Conservation (phyloP, 1,140 invertebrate species). For the Philaenus spumarius region DNA sequence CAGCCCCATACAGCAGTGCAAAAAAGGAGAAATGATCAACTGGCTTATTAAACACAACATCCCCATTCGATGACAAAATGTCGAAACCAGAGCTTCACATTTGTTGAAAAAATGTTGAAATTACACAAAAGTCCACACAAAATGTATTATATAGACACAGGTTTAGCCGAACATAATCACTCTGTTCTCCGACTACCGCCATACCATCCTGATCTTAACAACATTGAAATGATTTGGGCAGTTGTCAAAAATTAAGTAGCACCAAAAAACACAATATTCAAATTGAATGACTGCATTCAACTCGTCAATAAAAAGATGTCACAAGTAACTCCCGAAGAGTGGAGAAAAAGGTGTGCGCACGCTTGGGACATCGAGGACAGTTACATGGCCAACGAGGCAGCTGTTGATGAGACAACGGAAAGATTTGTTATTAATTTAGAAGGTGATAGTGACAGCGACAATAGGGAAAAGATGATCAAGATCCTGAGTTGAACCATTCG, state of each 20-base stretch:
- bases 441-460: no score
- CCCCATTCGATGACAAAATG: constrained; percentile 13
- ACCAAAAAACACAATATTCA: neutral
- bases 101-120: neutral
- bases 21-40: constrained; percentile 29
- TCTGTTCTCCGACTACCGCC: no score
- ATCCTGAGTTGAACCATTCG: no score
- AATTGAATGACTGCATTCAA: constrained; percentile 2
- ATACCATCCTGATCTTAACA: neutral
- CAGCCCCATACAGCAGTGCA: constrained; percentile 20
- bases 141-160: neutral
- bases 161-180: neutral
- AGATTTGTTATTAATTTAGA: no score
- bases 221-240: neutral
- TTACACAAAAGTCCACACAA: neutral
- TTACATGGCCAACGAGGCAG: neutral
- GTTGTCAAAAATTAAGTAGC: constrained; percentile 3
- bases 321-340: neutral
- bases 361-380: neutral
- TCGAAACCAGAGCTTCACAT: constrained; percentile 6
- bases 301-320: neutral
- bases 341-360: neutral
- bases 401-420: no score
- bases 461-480: no score
- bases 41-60: constrained; percentile 25